Conservation (phyloP, 2,888 invertebrate species). For the Neoascia interrupta region DNA sequence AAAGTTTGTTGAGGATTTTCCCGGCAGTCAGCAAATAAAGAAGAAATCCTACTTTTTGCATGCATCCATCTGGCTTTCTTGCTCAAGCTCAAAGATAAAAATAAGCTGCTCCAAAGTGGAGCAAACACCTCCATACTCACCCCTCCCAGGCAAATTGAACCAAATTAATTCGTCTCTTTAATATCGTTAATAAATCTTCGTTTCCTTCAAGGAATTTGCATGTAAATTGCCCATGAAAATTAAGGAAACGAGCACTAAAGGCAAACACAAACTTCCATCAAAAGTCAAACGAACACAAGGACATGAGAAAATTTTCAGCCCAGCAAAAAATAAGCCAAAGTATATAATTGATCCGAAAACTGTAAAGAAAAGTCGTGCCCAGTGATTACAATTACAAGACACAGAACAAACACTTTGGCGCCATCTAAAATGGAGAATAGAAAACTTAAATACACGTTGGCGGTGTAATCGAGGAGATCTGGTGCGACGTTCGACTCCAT, state of each 20-base stretch:
- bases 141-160: constrained; percentile 38
- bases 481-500: constrained; percentile 5
- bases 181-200: constrained; percentile 63
- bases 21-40: too few species aligned
- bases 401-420: constrained; percentile 65
- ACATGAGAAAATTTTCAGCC: background rate
- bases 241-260: constrained; percentile 49
- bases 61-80: too few species aligned
- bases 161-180: constrained; percentile 61
- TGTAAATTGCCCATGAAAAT: constrained; percentile 68
- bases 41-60: too few species aligned
- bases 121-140: background rate
- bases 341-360: constrained; percentile 31
- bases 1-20: too few species aligned
- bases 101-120: background rate
- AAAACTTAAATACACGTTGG: constrained; percentile 38
- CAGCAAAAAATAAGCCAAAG: constrained; percentile 3
- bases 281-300: constrained; percentile 44
- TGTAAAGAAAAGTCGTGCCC: constrained; percentile 46
- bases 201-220: constrained; percentile 60
- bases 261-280: constrained; percentile 41
- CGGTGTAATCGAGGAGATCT: constrained; percentile 60
- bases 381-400: constrained; percentile 68
- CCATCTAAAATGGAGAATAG: constrained; percentile 50
- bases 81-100: too few species aligned